Conservation (phyloP, 2,113 vertebrate species). For the Pitta sordida region DNA sequence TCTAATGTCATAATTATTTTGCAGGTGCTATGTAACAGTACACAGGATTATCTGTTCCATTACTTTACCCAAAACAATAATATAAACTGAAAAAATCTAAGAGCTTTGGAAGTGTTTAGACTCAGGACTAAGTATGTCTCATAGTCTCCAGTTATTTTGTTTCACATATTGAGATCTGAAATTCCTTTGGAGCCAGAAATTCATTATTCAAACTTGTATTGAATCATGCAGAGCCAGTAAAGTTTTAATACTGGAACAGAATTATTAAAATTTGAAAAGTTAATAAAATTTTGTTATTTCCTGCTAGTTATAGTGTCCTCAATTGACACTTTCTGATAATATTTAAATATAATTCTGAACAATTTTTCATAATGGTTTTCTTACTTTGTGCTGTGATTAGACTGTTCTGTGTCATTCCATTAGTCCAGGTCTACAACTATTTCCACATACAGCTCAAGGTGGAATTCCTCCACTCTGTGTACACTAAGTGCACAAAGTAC, state of each 20-base stretch:
- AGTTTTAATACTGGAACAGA: neutral
- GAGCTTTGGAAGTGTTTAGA: neutral
- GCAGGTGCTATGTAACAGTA: no score
- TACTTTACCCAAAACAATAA: neutral
- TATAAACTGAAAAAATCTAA: neutral
- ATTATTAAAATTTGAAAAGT: neutral
- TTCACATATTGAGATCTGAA: neutral
- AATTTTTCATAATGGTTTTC: neutral
- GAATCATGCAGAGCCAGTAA: neutral
- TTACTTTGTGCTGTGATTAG: neutral
- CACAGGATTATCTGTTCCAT: no score
- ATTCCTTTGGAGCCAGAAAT: neutral
- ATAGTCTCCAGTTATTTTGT: neutral
- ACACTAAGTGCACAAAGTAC: neutral
- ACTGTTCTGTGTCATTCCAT: neutral
- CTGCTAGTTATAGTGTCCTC: neutral
- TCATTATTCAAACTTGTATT: neutral
- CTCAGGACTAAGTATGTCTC: neutral
- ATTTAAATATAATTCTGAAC: neutral
- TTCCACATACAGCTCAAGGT: neutral
- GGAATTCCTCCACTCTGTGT: neutral
- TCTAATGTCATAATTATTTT: no score
- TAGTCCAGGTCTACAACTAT: neutral
- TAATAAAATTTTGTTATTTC: neutral
- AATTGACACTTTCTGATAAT: neutral